Evolutionary conservation across 2,113 vertebrate genomes (phyloP).

Genomic region (Synchiropus splendidus): DNA sequence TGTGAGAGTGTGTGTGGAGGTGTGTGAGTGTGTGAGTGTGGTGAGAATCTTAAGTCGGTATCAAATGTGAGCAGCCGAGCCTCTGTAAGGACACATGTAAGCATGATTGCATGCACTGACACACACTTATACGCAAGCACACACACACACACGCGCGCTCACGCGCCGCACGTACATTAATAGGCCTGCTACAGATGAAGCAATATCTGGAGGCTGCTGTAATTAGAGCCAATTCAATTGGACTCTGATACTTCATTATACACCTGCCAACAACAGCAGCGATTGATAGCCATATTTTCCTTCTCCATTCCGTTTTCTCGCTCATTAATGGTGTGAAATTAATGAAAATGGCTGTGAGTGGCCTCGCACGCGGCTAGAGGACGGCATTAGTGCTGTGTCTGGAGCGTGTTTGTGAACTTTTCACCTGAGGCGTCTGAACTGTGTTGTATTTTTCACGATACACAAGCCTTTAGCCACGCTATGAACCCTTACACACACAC

Average conservation of each 20-base stretch:
- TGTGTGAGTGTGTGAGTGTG: conserved; percentile 6
- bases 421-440: conserved; percentile 22
- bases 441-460: conserved; percentile 7
- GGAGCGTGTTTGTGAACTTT: conserved; percentile 26
- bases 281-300: conserved; percentile 65
- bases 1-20: neutral
- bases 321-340: conserved; percentile 66
- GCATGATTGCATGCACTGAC: conserved; percentile 4
- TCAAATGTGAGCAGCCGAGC: too few relatives aligned
- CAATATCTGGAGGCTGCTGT: conserved; percentile 65
- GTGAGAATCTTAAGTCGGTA: conserved; percentile 10
- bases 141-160: conserved; percentile 20
- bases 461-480: conserved; percentile 2
- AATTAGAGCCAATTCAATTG: conserved; percentile 70
- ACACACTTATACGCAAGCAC: conserved; percentile 11
- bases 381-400: conserved; percentile 21
- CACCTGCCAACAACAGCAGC: conserved; percentile 64
- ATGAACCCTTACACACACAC: too few relatives aligned
- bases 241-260: conserved; percentile 68
- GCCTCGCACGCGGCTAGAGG: conserved; percentile 26
- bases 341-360: conserved; percentile 52
- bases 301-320: conserved; percentile 51
- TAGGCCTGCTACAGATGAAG: conserved; percentile 56
- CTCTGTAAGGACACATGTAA: conserved; percentile 1
- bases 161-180: conserved; percentile 23